These are phyloP conservation scores for Gymnogyps californianus DNA, from an alignment of 2,113 vertebrate species.

Conservation along the genomic window DNA sequence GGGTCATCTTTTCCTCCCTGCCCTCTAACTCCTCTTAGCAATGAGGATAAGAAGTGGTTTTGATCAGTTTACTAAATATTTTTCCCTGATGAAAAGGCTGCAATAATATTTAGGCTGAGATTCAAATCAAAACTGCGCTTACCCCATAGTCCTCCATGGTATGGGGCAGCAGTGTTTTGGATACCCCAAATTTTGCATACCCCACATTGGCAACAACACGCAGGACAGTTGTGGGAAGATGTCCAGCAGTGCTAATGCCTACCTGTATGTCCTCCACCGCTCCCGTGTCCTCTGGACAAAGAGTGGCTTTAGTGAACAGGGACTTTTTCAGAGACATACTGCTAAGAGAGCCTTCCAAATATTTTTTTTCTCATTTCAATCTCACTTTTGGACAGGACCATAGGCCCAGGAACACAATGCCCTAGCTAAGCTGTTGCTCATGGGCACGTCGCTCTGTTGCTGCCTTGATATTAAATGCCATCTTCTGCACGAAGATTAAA, in stretches of 20 bases:
- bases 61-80: neutral
- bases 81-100: neutral
- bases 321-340: neutral
- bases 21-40: neutral
- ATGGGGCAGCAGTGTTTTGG: neutral
- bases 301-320: neutral
- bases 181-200: neutral
- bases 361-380: neutral
- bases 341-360: neutral
- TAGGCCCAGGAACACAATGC: neutral
- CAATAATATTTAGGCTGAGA: neutral
- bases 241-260: neutral
- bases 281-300: neutral
- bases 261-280: neutral
- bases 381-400: neutral
- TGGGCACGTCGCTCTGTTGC: accelerated
- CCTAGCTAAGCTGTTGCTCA: neutral
- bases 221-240: neutral
- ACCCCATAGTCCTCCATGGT: neutral
- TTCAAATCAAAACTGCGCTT: neutral
- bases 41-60: neutral
- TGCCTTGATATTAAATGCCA: neutral
- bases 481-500: neutral
- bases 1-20: neutral
- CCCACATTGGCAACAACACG: accelerated